Conservation (phyloP, 2,888 invertebrate genomes). For the Acronicta psi region DNA sequence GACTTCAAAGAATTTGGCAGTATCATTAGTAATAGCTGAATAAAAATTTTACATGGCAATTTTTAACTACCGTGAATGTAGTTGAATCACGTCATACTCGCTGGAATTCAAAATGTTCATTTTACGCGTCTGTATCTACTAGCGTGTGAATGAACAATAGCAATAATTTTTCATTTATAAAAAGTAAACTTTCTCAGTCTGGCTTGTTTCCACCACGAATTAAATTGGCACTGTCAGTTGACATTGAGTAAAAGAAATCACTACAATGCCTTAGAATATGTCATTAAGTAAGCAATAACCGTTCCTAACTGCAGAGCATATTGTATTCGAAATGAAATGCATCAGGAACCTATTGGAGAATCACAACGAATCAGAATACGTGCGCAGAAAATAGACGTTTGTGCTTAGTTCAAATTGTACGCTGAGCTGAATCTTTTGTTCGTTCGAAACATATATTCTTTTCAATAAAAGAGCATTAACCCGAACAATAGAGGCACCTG, state of each 20-base stretch:
- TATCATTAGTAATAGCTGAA: slow-evolving; percentile 37
- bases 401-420: slow-evolving; percentile 36
- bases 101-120: slow-evolving; percentile 45
- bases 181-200: slow-evolving; percentile 21
- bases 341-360: slow-evolving; percentile 22
- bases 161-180: slow-evolving; percentile 25
- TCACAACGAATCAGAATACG: slow-evolving; percentile 41
- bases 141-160: slow-evolving; percentile 55
- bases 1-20: slow-evolving; percentile 28
- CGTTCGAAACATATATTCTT: slow-evolving; percentile 30
- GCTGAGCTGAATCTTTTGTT: slow-evolving; percentile 43
- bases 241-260: too few relatives aligned
- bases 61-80: slow-evolving; percentile 34
- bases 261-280: too few relatives aligned
- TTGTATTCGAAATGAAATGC: slow-evolving; percentile 22
- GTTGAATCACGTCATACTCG: slow-evolving; percentile 42
- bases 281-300: not conserved
- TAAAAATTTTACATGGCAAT: slow-evolving; percentile 54
- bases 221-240: not conserved
- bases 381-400: slow-evolving; percentile 44
- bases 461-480: slow-evolving; percentile 60
- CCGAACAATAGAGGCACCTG: slow-evolving; percentile 67
- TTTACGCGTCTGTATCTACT: slow-evolving; percentile 37
- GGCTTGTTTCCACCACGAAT: slow-evolving; percentile 7
- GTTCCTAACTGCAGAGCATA: slow-evolving; percentile 22